These are phyloP conservation scores for Tragelaphus buxtoni DNA, from an alignment of 2,113 vertebrate species.

Conservation along the genomic window DNA sequence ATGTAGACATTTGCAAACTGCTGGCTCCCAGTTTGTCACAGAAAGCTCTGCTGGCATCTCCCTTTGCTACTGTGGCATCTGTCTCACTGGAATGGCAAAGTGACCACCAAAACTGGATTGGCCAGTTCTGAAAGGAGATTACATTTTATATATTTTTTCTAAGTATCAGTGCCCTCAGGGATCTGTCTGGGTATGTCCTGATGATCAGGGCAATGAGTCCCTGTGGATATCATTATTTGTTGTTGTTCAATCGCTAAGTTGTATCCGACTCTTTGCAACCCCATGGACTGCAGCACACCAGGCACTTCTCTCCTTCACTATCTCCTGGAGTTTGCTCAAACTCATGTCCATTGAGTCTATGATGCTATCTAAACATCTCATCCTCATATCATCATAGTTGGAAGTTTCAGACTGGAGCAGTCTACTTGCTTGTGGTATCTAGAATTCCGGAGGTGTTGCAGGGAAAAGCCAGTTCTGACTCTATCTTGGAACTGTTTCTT, in stretches of 20 bases:
- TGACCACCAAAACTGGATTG: background rate
- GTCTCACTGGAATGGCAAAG: background rate
- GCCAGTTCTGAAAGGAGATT: background rate
- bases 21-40: background rate
- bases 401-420: background rate
- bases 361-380: background rate
- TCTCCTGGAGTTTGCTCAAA: background rate
- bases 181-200: background rate
- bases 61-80: fast-evolving
- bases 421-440: background rate
- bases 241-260: background rate
- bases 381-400: background rate
- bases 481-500: background rate
- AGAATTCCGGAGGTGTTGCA: background rate
- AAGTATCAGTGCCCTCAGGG: background rate
- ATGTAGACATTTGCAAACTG: background rate
- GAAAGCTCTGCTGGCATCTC: background rate
- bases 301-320: background rate
- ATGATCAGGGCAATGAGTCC: background rate
- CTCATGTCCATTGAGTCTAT: background rate
- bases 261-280: background rate
- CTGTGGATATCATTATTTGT: background rate
- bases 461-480: background rate
- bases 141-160: background rate
- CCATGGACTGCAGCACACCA: background rate